Percentiles rank a stretch among this genome's conserved stretches.
Conservation (phyloP, 2,797 vertebrate genomes). For the Heliangelus exortis region DNA sequence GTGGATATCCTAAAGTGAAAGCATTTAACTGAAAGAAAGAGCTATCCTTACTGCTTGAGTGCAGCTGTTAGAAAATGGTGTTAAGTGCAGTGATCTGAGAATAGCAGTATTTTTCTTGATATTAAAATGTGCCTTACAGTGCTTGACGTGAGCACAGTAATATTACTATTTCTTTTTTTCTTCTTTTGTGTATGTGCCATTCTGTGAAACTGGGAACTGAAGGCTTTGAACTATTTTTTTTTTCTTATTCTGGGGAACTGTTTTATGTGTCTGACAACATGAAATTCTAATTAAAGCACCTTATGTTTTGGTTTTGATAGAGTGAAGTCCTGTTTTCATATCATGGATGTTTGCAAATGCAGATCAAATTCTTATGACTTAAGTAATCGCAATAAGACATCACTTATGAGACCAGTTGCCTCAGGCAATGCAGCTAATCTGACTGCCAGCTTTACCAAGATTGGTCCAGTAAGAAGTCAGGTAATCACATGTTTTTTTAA, state of each 20-base stretch:
- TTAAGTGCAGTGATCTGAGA: not conserved
- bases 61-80: not conserved
- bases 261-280: not conserved
- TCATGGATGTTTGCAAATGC: conserved; percentile 96
- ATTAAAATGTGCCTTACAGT: not conserved
- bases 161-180: not conserved
- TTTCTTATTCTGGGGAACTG: not conserved
- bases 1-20: not conserved
- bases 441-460: conserved; percentile 90
- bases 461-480: conserved; percentile 89
- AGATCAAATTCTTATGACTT: conserved; percentile 86
- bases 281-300: not conserved
- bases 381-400: conserved; percentile 90
- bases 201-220: not conserved
- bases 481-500: conserved; percentile 75
- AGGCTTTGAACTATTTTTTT: not conserved
- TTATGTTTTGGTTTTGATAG: conserved; percentile 73
- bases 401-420: conserved; percentile 88
- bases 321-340: conserved; percentile 98
- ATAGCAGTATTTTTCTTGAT: not conserved
- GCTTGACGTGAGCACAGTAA: not conserved
- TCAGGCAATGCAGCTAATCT: conserved; percentile 84
- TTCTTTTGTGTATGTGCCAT: not conserved
- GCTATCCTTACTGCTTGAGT: not conserved
- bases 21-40: not conserved